Base-by-base conservation (phyloP, 2,113 vertebrate genomes). In the Bujurquina vittata region DNA sequence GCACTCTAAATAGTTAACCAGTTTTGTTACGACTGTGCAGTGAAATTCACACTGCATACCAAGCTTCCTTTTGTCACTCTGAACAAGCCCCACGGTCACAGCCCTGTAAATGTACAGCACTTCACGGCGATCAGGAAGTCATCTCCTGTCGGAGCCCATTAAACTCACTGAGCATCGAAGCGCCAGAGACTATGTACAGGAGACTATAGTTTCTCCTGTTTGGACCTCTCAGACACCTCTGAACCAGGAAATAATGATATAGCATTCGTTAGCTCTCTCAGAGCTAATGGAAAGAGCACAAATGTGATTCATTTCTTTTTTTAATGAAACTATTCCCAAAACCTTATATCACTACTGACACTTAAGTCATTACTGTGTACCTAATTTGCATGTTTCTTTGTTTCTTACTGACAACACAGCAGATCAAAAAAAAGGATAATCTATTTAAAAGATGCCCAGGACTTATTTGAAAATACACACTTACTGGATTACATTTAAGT, bases 401-500 rank as follows among this genome's bases (percentile, higher is more conserved):
- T 37, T 40, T 40, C 4, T 46, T 49, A 49, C 23, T 69, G 17
- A 10, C 23, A 49, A 18, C 63, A 67, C 63, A 67, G 2, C 4
- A 26, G 22, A 18, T 67, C 26, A 54, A 54, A 20, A 54, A 54
- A n/a, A n/a, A n/a, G 52, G 10, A 20, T n/a, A 55, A 79, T 55
- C 15, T 15, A 5, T 60, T 10, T 10, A 31, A 12, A 52, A 55
- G 35, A 56, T 23, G 37, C 46, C 73, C 2, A 23, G 14, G 5
- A 15, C 37, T 40, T 5, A 8, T 52, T 15, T 26, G 11, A 35
- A 23, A 31, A 58, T 55, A 18, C 5, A 54, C 65, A 55, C 26
- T 82, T 43, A 29, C 43, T 82, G 75, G 75, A 82, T 76, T 84
- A 77, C 18, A 46, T 15, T 75, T 46, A 77, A 72, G 35, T 26